Evolutionary conservation across 1,140 invertebrate species (phyloP), one percentile per base, ranked within the genome.

Genomic region (Gonatopus flavifemur): DNA sequence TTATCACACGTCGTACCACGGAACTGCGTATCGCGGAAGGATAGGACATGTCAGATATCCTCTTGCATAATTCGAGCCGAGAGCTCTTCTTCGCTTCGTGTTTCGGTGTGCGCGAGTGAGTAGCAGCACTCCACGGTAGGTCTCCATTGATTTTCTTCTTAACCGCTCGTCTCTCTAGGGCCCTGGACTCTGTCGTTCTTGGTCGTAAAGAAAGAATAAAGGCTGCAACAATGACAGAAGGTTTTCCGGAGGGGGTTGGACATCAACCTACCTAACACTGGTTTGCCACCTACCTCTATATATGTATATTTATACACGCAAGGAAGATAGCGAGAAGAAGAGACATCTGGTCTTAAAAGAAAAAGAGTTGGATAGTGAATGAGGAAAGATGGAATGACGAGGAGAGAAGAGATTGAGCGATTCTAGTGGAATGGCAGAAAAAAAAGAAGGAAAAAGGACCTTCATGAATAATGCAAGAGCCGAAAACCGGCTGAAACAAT

Each of bases 401-500:
- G 24, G 18, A 8, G 19, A 31, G 20, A 40, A 21, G 30, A 44
- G 18, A 28, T 25, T 16, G 35, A 38, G 13, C 38, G 45, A 39
- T 56, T 19, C 18, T 59, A 45, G 49, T 35, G 44, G 42, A 49
- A 44, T 48, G 25, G 42, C 42, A 33, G 44, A 41, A 62, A 62
- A 49, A 58, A 47, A 28, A 22, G 24, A 37, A 52, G 38, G 52
- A 56, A n/a, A n/a, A n/a, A n/a, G n/a, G n/a, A n/a, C n/a, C n/a
- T 42, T 64, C 61, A 64, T 64, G 61, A 64, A 64, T 64, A 64
- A 64, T 64, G 59, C 44, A 62, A 28, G 40, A 52, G 59, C n/a
- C 43, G 56, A 64, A 62, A 64, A 47, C 59, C 61, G 54, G 58
- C 43, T 62, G 61, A 64, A 64, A 62, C 61, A 64, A 62, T 62